phyloP scores from a whole-genome alignment of 2,113 vertebrate species.

The Nipponia nippon region DNA sequence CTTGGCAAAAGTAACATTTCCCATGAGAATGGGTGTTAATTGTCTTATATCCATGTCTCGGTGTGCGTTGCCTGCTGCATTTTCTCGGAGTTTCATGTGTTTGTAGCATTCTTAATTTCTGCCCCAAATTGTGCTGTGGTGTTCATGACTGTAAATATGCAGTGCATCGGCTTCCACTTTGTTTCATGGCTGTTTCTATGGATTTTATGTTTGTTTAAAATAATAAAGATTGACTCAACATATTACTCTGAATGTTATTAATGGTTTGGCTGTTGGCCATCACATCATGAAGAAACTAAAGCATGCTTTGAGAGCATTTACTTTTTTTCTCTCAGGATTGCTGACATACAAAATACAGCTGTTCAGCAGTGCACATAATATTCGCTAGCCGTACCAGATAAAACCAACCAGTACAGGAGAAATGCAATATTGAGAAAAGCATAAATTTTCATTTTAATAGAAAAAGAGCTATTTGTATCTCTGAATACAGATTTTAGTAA shows the following conservation, averaged over 20 bases:
- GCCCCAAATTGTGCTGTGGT: not conserved
- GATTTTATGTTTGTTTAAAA: conserved; percentile 5
- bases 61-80: not conserved
- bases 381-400: not conserved
- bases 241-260: not conserved
- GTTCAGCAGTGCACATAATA: not conserved
- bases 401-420: not conserved
- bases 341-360: not conserved
- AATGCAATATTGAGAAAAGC: not conserved
- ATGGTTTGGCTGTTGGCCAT: not conserved
- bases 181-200: not conserved
- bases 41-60: not conserved
- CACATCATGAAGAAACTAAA: not conserved
- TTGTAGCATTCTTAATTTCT: not conserved
- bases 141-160: not conserved
- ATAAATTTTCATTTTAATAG: not conserved
- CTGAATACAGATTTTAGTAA: not conserved
- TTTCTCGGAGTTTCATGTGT: not conserved
- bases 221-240: not conserved
- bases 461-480: not conserved
- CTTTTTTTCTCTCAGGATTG: not conserved
- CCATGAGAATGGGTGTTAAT: not conserved
- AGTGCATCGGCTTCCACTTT: not conserved
- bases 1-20: not conserved
- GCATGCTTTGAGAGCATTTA: not conserved